These are phyloP conservation scores for Chaetorhynchus papuensis DNA, from an alignment of 2,113 vertebrate species.

Conservation along the genomic window DNA sequence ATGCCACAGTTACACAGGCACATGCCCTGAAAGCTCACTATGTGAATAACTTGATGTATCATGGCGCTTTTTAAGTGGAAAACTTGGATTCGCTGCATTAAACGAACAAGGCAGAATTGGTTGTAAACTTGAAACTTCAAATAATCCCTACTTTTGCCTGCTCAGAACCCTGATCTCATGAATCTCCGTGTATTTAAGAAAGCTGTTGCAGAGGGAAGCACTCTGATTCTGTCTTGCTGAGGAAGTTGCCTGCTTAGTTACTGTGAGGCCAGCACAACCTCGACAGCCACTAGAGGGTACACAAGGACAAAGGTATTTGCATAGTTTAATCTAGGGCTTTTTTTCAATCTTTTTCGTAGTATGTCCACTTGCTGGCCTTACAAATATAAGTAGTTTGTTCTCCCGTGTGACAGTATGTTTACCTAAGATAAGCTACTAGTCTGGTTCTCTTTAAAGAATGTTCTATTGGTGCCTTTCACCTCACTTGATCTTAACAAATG, in stretches of 20 bases:
- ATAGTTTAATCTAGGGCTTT: not conserved
- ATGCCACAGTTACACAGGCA: not conserved
- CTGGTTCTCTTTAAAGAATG: not conserved
- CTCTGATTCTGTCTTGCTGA: not conserved
- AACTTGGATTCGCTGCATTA: not conserved
- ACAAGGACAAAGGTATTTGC: not conserved
- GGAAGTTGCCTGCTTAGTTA: not conserved
- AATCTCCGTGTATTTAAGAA: not conserved
- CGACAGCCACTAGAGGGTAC: constrained; percentile 39
- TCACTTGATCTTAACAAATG: constrained; percentile 9
- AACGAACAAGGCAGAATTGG: not conserved
- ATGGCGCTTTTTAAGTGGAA: not conserved
- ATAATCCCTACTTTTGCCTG: not conserved
- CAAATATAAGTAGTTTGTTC: not conserved
- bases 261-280: not conserved
- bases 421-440: constrained; percentile 26
- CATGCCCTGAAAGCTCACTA: rapidly evolving
- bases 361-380: not conserved
- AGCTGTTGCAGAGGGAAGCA: not conserved
- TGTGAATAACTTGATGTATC: not conserved
- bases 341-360: not conserved
- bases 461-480: not conserved
- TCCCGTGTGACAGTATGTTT: not conserved
- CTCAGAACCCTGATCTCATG: not conserved
- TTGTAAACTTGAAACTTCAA: not conserved